Percentiles rank a stretch among this genome's conserved stretches.
Conservation (phyloP, 2,113 vertebrate species). For the Illadopsis cleaveri region DNA sequence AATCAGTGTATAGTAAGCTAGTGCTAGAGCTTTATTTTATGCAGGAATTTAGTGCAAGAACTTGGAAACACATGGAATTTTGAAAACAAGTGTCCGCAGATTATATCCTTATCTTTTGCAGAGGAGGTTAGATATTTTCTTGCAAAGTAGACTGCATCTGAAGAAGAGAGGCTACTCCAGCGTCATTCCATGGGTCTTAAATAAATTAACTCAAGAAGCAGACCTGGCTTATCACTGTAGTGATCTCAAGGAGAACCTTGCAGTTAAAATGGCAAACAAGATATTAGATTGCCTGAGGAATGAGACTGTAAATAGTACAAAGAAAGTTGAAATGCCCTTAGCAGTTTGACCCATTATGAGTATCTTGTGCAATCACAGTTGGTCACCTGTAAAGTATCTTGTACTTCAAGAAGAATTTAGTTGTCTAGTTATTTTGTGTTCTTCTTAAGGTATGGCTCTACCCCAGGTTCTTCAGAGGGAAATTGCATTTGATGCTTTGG, state of each 20-base stretch:
- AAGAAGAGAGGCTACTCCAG: neutral
- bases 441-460: neutral
- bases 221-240: conserved; percentile 16
- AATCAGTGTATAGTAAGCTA: neutral
- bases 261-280: conserved; percentile 29
- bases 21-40: neutral
- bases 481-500: neutral
- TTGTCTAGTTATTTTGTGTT: neutral
- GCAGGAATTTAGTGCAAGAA: neutral
- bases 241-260: conserved; percentile 28
- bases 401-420: neutral
- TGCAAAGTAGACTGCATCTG: neutral
- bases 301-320: conserved; percentile 19
- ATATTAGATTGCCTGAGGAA: conserved; percentile 43
- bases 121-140: neutral
- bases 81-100: neutral
- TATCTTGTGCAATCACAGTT: neutral
- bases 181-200: neutral
- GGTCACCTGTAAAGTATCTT: neutral
- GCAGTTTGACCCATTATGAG: neutral
- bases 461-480: neutral
- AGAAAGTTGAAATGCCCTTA: conserved; percentile 35
- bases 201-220: conserved; percentile 5
- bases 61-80: neutral
- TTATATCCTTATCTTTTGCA: neutral